Evolutionary conservation across 2,797 vertebrate species (phyloP).

Genomic region (Platyrinchus mystaceus): DNA sequence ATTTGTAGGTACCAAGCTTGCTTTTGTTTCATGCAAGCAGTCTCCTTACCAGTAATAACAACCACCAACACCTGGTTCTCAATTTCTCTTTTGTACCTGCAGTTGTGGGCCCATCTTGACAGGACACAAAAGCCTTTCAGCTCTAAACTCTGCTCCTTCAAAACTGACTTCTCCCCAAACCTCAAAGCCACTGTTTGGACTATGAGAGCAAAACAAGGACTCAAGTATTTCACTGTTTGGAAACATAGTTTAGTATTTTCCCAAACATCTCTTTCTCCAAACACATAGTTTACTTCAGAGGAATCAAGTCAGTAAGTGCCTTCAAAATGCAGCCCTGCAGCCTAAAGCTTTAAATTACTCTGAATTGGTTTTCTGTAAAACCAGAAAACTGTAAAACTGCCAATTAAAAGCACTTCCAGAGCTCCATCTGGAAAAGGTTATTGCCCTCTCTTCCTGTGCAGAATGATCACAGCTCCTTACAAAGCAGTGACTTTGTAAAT

Average conservation of each 20-base stretch:
- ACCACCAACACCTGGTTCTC: not conserved
- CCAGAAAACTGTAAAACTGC: not conserved
- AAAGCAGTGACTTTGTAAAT: not conserved
- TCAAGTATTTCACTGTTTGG: not conserved
- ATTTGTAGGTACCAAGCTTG: not conserved
- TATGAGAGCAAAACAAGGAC: not conserved
- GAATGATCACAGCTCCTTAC: not conserved
- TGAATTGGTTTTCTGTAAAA: not conserved
- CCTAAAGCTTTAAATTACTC: not conserved
- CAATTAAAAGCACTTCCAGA: not conserved
- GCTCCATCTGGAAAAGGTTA: conserved; percentile 35
- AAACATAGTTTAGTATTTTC: not conserved
- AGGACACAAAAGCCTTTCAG: not conserved
- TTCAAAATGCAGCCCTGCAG: not conserved
- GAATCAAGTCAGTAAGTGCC: not conserved
- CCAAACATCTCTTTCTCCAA: not conserved
- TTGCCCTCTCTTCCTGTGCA: not conserved
- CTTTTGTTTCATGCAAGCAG: not conserved
- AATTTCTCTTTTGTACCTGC: not conserved
- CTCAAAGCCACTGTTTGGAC: not conserved
- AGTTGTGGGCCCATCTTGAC: not conserved
- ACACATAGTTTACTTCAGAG: not conserved
- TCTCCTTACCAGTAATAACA: not conserved
- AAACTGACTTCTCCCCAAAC: not conserved
- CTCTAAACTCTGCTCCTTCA: not conserved